Conservation (phyloP, 2,113 vertebrate species). For the Anoplopoma fimbria region DNA sequence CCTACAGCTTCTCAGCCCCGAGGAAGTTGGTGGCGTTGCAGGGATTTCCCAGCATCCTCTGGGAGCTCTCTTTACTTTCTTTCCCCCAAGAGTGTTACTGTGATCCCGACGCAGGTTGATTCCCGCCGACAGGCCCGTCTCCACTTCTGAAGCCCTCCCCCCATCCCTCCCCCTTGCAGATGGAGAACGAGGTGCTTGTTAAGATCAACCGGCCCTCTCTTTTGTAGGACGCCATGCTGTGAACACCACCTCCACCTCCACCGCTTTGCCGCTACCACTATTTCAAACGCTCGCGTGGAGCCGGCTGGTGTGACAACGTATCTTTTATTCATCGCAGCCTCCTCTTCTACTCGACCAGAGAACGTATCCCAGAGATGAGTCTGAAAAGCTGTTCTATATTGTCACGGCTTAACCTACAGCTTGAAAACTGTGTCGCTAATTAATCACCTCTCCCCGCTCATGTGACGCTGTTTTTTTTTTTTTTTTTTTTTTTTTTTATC, state of each 20-base stretch:
- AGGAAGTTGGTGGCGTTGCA: conserved; percentile 46
- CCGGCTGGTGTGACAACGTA: conserved; percentile 33
- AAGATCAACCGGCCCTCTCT: no score
- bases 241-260: conserved; percentile 37
- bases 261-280: conserved; percentile 22
- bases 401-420: conserved; percentile 80
- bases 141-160: conserved; percentile 51
- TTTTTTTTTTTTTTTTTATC: conserved; percentile 49
- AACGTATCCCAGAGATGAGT: conserved; percentile 58
- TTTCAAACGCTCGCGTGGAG: conserved; percentile 40
- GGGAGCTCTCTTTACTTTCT: conserved; percentile 40
- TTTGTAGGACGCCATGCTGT: conserved; percentile 50
- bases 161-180: conserved; percentile 4
- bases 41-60: conserved; percentile 63
- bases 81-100: conserved; percentile 27
- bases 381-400: conserved; percentile 79
- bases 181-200: conserved; percentile 32
- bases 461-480: conserved; percentile 22
- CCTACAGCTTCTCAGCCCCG: conserved; percentile 17
- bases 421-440: conserved; percentile 74
- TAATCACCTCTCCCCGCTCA: conserved; percentile 69
- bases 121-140: conserved; percentile 56
- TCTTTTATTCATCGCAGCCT: conserved; percentile 79
- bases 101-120: conserved; percentile 43
- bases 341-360: conserved; percentile 32